These are phyloP conservation scores for Heliconius ethilla DNA, from an alignment of 2,888 invertebrate genomes.

Conservation along the genomic window DNA sequence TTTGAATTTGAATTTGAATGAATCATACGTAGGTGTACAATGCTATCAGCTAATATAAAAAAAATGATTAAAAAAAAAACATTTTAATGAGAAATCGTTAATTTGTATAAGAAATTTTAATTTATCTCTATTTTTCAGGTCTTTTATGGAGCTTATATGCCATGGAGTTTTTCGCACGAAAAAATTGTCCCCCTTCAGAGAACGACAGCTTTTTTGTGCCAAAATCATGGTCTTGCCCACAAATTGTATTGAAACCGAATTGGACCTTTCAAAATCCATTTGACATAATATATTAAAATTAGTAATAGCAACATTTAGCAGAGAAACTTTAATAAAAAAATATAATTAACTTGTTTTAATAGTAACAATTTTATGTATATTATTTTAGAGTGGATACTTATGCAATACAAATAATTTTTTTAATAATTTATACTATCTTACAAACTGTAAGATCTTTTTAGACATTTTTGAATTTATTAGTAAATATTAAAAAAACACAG, in stretches of 20 bases:
- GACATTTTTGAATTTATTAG: background rate
- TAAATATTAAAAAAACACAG: background rate
- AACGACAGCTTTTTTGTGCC: slow-evolving; percentile 74
- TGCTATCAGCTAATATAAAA: too few species aligned
- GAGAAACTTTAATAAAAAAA: background rate
- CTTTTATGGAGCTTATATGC: slow-evolving; percentile 88
- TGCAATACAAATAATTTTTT: background rate
- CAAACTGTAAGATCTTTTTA: background rate
- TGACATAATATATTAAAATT: slow-evolving; percentile 50
- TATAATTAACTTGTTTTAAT: background rate
- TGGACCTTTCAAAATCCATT: slow-evolving; percentile 76
- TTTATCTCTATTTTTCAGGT: slow-evolving; percentile 54
- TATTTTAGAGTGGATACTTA: background rate
- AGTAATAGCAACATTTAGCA: background rate
- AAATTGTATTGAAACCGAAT: slow-evolving; percentile 70
- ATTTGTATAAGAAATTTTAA: too few species aligned
- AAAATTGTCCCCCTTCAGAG: slow-evolving; percentile 84
- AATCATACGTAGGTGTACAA: too few species aligned
- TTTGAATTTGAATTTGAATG: too few species aligned
- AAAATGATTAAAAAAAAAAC: too few species aligned
- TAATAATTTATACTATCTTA: background rate
- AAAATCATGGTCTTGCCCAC: slow-evolving; percentile 76
- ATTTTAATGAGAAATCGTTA: too few species aligned
- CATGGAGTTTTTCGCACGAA: slow-evolving; percentile 92
- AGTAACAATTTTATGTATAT: background rate